A percentile compares a stretch with the other conserved stretches of the same genome.
phyloP scores from a whole-genome alignment of 1,140 invertebrate species.

The Nymphalis io region DNA sequence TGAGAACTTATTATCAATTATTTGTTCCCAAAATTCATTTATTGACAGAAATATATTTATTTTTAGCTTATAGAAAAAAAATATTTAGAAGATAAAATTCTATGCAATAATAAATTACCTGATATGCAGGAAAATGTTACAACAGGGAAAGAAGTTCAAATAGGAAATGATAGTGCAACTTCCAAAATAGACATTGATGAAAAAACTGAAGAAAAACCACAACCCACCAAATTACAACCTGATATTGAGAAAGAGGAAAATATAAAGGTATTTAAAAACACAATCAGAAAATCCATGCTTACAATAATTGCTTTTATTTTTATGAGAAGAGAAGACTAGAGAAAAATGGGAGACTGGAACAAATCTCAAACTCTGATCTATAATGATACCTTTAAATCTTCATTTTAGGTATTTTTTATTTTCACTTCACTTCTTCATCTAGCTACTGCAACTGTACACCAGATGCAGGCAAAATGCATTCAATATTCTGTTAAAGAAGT shows the following conservation, averaged over 20 bases:
- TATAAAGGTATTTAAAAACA: neutral
- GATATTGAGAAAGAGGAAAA: neutral
- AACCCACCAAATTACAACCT: neutral
- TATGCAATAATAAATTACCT: constrained; percentile 8
- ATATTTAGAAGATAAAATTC: constrained; percentile 16
- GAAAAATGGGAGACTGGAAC: too few relatives aligned
- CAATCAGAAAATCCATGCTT: too few relatives aligned
- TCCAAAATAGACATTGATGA: neutral
- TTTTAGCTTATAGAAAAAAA: constrained; percentile 22
- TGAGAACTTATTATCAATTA: constrained; percentile 19
- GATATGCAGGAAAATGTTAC: constrained; percentile 3
- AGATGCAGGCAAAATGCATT: too few relatives aligned
- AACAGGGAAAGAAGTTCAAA: constrained; percentile 2
- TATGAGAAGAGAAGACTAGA: too few relatives aligned
- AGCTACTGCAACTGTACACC: too few relatives aligned
- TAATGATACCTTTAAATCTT: too few relatives aligned
- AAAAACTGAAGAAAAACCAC: neutral
- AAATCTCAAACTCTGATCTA: too few relatives aligned
- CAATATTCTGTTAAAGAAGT: too few relatives aligned
- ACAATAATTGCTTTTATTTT: too few relatives aligned
- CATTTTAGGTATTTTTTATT: too few relatives aligned
- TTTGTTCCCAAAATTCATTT: constrained; percentile 8
- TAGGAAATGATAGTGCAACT: neutral
- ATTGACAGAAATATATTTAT: constrained; percentile 3
- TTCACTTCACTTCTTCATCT: too few relatives aligned